Conservation (phyloP, 2,797 vertebrate species). For the Mus caroli region DNA sequence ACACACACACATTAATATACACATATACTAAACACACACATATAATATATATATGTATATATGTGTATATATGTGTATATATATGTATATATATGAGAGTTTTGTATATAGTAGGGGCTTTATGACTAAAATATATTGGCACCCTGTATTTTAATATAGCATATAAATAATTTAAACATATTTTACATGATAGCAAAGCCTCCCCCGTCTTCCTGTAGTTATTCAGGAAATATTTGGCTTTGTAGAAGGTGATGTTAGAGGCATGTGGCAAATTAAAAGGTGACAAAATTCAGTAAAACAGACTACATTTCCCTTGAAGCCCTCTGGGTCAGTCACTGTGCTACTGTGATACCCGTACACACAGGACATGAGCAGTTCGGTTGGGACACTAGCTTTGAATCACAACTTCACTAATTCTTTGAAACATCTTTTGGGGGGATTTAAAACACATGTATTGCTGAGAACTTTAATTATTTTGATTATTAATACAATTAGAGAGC, state of each 20-base stretch:
- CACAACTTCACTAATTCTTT: neutral
- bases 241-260: neutral
- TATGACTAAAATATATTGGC: neutral
- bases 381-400: conserved; percentile 33
- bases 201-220: neutral
- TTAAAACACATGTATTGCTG: neutral
- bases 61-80: neutral
- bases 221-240: neutral
- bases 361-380: neutral
- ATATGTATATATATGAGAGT: too few relatives aligned
- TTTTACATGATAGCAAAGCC: conserved; percentile 3
- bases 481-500: conserved; percentile 27
- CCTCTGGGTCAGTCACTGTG: neutral
- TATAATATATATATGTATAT: neutral
- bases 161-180: neutral
- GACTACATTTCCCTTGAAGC: neutral
- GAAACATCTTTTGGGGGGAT: conserved; percentile 23
- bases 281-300: neutral
- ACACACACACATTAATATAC: neutral
- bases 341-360: neutral
- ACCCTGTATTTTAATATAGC: neutral
- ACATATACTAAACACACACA: neutral
- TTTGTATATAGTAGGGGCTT: neutral
- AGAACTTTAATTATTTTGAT: conserved; percentile 34
- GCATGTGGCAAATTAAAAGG: neutral